Evolutionary conservation across 2,888 invertebrate genomes (phyloP).

Genomic region (Gordius sp.): DNA sequence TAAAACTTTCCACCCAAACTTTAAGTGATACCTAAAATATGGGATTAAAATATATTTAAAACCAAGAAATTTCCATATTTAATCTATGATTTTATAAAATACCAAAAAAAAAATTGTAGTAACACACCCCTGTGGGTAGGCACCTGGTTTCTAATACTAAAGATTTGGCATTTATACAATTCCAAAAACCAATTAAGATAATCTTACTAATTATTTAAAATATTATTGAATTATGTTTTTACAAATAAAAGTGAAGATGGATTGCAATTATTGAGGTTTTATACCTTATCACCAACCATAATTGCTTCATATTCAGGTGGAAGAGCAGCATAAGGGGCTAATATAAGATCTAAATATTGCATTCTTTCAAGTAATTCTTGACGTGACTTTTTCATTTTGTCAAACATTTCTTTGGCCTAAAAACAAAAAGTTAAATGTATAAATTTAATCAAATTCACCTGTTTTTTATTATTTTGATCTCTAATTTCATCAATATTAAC

Average conservation of each 20-base stretch:
- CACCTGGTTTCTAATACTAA: too few relatives aligned
- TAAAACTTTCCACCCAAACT: too few relatives aligned
- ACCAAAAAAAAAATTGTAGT: too few relatives aligned
- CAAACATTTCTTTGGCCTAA: constrained; percentile 9
- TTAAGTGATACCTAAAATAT: too few relatives aligned
- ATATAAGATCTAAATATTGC: not conserved
- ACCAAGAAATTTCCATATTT: too few relatives aligned
- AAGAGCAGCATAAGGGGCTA: not conserved
- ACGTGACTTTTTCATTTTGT: not conserved
- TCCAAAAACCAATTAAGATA: too few relatives aligned
- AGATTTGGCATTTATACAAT: too few relatives aligned
- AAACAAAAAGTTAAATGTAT: not conserved
- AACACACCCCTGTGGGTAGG: too few relatives aligned
- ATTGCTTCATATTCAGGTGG: constrained; percentile 15
- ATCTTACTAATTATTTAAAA: too few relatives aligned
- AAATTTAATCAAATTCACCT: constrained; percentile 2
- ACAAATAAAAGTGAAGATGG: not conserved
- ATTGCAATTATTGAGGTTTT: not conserved
- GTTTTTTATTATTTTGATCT: not conserved
- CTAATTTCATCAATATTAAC: not conserved
- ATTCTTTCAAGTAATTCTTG: not conserved
- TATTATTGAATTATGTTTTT: not conserved
- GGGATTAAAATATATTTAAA: too few relatives aligned
- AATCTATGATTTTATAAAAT: too few relatives aligned
- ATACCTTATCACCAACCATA: not conserved